Conservation (phyloP, 2,797 vertebrate species). For the Selene dorsalis region DNA sequence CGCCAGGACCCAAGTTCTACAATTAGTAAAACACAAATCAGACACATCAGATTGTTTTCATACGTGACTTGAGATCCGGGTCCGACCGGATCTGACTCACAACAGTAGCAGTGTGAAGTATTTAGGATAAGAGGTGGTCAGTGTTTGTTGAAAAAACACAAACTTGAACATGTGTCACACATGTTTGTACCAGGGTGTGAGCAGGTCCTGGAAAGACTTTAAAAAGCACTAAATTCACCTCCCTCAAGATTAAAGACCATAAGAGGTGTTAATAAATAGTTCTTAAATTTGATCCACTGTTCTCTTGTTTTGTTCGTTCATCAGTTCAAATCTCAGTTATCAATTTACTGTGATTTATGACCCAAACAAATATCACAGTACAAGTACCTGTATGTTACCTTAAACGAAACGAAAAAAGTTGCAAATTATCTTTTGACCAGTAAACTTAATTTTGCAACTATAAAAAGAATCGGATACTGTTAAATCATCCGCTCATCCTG, state of each 20-base stretch:
- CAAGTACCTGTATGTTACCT: no score
- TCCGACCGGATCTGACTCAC: background rate
- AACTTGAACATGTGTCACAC: background rate
- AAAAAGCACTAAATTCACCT: background rate
- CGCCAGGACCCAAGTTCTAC: constrained; percentile 89
- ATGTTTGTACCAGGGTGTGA: background rate
- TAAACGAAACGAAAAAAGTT: no score
- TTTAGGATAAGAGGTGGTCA: background rate
- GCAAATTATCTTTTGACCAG: background rate
- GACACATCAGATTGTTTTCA: background rate
- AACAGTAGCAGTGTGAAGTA: background rate
- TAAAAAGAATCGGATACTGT: no score
- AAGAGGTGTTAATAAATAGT: background rate
- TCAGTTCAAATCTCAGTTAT: background rate
- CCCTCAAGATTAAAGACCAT: background rate
- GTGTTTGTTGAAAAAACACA: background rate
- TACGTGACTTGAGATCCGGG: background rate
- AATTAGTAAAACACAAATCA: constrained; percentile 8
- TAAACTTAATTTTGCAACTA: no score
- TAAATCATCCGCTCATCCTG: no score
- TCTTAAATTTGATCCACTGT: background rate
- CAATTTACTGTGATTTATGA: background rate
- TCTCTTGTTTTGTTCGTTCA: background rate
- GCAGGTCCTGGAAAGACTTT: background rate
- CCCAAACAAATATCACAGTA: background rate